Evolutionary conservation across 2,797 vertebrate species (phyloP).

Genomic region (Enteromius radiatus): DNA sequence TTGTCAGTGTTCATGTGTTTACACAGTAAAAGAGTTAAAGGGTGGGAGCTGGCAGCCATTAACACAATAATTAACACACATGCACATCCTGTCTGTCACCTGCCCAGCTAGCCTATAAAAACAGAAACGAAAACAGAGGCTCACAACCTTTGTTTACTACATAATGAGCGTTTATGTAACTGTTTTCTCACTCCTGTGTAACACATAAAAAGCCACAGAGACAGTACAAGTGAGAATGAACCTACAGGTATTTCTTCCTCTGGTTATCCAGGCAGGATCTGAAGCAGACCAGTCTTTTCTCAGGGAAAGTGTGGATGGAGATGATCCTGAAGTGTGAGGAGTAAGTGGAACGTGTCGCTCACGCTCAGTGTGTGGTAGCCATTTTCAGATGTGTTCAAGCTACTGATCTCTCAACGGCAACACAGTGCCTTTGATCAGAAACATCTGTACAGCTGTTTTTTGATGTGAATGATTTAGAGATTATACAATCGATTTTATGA

Average conservation of each 20-base stretch:
- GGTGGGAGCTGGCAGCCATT: constrained; percentile 15
- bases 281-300: neutral
- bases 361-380: neutral
- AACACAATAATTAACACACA: constrained; percentile 24
- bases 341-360: neutral
- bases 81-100: constrained; percentile 29
- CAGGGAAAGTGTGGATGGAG: neutral
- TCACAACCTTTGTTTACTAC: constrained; percentile 21
- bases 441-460: constrained; percentile 12
- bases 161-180: constrained; percentile 12
- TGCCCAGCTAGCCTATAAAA: constrained; percentile 17
- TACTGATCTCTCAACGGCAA: neutral
- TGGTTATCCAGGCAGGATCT: neutral
- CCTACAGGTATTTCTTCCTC: neutral
- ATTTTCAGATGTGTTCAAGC: constrained; percentile 32
- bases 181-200: neutral
- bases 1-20: constrained; percentile 13
- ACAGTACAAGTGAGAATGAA: neutral
- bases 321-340: neutral
- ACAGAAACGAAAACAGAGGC: constrained; percentile 7
- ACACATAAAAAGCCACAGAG: neutral
- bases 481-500: neutral
- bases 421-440: constrained; percentile 15
- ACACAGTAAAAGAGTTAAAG: constrained; percentile 12
- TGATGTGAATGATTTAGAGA: neutral